These are phyloP conservation scores for Bellardia pandia DNA, from an alignment of 2,888 invertebrate species.

Conservation along the genomic window DNA sequence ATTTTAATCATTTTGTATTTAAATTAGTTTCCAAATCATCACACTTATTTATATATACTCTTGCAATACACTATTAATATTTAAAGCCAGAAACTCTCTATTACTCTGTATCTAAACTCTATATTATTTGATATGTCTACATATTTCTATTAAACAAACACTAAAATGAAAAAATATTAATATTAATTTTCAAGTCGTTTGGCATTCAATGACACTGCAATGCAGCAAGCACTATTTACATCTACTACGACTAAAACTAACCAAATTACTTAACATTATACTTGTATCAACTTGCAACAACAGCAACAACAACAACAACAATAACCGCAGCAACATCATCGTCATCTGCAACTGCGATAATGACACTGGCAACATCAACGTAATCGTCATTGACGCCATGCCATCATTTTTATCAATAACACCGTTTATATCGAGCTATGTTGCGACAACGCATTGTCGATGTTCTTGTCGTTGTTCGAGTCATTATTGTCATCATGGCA, in stretches of 20 bases:
- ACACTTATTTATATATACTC: too few species aligned
- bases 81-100: too few species aligned
- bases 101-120: too few species aligned
- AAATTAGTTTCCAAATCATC: too few species aligned
- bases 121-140: too few species aligned
- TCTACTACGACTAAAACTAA: conserved; percentile 1
- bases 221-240: conserved; percentile 17
- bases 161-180: conserved; percentile 13
- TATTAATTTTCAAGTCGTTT: conserved; percentile 47
- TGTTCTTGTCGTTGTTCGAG: background rate
- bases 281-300: conserved; percentile 1
- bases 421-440: too few species aligned
- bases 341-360: conserved; percentile 1
- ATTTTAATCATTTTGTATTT: too few species aligned
- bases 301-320: background rate
- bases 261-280: conserved; percentile 14
- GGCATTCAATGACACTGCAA: conserved; percentile 47
- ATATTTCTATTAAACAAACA: background rate
- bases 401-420: background rate
- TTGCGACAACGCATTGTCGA: background rate
- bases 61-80: too few species aligned
- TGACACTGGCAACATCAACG: conserved; percentile 8
- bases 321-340: conserved; percentile 9
- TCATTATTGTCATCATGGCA: conserved; percentile 19
- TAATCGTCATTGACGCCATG: conserved; percentile 5